Evolutionary conservation across 2,113 vertebrate genomes (phyloP).

Genomic region (Chroicocephalus ridibundus): DNA sequence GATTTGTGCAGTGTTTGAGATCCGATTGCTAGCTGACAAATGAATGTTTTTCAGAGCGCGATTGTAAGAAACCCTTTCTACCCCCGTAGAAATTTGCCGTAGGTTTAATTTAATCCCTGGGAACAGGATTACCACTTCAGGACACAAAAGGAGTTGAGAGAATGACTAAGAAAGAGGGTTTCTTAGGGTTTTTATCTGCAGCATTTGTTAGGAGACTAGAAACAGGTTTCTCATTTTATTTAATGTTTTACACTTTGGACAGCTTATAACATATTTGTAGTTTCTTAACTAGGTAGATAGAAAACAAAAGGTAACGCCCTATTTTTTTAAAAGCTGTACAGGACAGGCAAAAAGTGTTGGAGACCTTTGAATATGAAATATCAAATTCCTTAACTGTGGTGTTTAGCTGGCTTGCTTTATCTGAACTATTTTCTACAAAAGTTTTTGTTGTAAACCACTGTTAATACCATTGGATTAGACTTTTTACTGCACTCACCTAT

Average conservation of each 20-base stretch:
- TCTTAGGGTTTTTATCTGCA: conserved; percentile 37
- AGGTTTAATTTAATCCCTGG: conserved; percentile 25
- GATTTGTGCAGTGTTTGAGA: background rate
- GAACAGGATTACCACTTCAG: conserved; percentile 26
- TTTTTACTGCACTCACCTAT: background rate
- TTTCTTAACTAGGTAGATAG: conserved; percentile 54
- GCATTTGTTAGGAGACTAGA: conserved; percentile 52
- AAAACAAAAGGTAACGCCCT: conserved; percentile 40
- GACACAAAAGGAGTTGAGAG: background rate
- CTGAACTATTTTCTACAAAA: background rate
- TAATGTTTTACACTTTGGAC: conserved; percentile 37
- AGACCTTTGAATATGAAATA: background rate
- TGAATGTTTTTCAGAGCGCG: conserved; percentile 13
- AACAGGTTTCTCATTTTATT: conserved; percentile 53
- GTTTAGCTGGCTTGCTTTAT: conserved; percentile 1
- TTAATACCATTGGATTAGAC: background rate
- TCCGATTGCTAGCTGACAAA: background rate
- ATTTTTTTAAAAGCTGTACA: conserved; percentile 68
- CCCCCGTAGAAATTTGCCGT: background rate
- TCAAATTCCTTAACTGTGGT: background rate
- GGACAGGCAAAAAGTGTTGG: conserved; percentile 22
- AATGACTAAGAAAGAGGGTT: background rate
- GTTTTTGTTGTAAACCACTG: conserved; percentile 5
- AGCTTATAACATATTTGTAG: conserved; percentile 30
- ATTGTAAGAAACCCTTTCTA: background rate